phyloP scores from a whole-genome alignment of 2,888 invertebrate genomes.

The Drosophila nigritarsus region DNA sequence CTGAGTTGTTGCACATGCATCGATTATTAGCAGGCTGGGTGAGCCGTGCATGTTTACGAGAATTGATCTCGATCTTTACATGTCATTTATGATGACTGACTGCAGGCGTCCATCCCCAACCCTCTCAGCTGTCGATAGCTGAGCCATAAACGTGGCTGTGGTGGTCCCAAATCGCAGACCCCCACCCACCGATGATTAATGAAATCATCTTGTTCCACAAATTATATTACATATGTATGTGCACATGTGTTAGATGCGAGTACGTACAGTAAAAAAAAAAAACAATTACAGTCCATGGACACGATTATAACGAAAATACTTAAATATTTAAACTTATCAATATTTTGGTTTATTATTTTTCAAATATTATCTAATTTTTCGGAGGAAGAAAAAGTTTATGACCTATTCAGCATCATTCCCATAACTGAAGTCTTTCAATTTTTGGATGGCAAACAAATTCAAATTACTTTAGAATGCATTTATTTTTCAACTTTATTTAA shows the following conservation, averaged over 20 bases:
- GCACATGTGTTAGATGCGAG: not conserved
- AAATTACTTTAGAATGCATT: not conserved
- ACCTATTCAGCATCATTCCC: not conserved
- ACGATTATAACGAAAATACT: not conserved
- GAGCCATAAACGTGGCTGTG: conserved; percentile 34
- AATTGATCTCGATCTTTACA: conserved; percentile 53
- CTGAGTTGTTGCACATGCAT: not conserved
- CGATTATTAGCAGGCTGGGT: conserved; percentile 46
- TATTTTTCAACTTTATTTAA: not conserved
- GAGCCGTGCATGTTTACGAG: conserved; percentile 47
- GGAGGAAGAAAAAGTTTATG: not conserved
- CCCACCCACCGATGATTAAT: conserved; percentile 52
- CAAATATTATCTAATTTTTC: not conserved
- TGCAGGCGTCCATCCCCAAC: conserved; percentile 26
- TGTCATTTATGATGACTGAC: conserved; percentile 31
- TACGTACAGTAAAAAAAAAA: not conserved
- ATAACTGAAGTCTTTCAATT: not conserved
- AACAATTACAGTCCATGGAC: too few relatives aligned
- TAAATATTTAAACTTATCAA: not conserved
- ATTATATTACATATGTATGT: not conserved
- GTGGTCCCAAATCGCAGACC: conserved; percentile 26
- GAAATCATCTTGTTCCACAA: not conserved
- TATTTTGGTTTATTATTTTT: not conserved
- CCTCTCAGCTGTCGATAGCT: conserved; percentile 46
- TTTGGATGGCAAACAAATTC: not conserved